Base-by-base conservation (phyloP, 2,113 vertebrate species). In the Formicarius rufipectus region DNA sequence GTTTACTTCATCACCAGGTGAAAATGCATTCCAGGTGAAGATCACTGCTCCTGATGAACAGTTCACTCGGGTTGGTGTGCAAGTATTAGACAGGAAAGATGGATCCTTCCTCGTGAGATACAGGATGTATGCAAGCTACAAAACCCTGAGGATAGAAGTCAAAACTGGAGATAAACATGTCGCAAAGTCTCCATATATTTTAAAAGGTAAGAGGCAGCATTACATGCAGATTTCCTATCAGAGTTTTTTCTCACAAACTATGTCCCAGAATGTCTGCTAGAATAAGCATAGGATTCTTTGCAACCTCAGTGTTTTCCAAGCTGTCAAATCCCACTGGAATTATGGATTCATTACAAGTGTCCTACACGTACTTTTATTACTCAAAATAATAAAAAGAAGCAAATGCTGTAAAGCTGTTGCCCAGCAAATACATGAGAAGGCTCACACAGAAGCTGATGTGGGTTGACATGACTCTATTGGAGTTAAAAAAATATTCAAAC, bases 21-120 rank as follows among this genome's bases (percentile, higher is more conserved):
- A 99, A 96, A 98, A 98, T 52, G 98, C 97, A 13, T 99, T 99
- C 96, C 98, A 99, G 64, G 98, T 99, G 95, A 98, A 98, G 96
- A 98, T 99, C 62, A 97, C 97, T 31, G 99, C 99, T 64, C 98
- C 98, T 0, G 98, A 97, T 13, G 99, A 99, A 82, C 98, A 98
- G 14, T 99, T 99, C 97, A 98, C 98, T 86, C 98, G 99, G 81
- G 98, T 99, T 58, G 99, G 99, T 94, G 97, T 99, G 72, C 99
- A 99, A 93, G 98, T 99, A 76, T 97, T 99, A 96, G 99, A 99
- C 95, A 98, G 99, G 76, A 98, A 98, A 62, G 99, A 99, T 96
- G 99, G 99, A 13, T 99, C 99, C 20, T 99, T 99, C 91, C 97
- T 99, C 28, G 99, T 99, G 22, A 98, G 99, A 45, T 99, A 99